Base-by-base conservation (phyloP, 2,888 invertebrate genomes). In the Callyntrura sp. region DNA sequence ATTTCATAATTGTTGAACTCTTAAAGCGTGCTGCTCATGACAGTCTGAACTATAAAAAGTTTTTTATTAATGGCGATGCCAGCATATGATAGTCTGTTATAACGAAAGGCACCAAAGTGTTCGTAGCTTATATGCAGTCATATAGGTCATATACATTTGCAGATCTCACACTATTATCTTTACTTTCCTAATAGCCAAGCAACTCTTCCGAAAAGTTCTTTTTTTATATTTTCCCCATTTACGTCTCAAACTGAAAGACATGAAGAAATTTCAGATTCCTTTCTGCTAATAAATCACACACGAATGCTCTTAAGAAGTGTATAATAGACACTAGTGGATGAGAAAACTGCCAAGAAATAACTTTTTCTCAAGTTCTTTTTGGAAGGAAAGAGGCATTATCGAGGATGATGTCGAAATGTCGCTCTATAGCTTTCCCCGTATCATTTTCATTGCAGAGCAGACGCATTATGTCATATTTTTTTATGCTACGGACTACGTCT, bases 241-340 rank as follows among this genome's bases (percentile, higher is more conserved):
- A 65, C 9, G 68, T 83, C 65, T 51, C 68, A 68, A 35, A 60
- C 12, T 86, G 51, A 28, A 43, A 82, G 85, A 78, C 78, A 86
- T 86, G 62, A 45, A 28, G 48, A 79, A 86, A 51, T 78, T 86
- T 62, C 62, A 60, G 43, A 73, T 76, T 55, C 45, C 45, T 76
- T 20, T 20, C 35, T 78, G 8, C 14, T 65, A 79, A 86, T 78
- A 86, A 79, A 86, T 78, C 65, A 86, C 78, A 57, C 45, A 45
- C 48, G 76, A 85, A 73, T 76, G 76, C 60, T 62, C 55, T 76
- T 35, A 82, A 57, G 43, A 57, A 70, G 25, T 84, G 48, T 35
- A 28, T 68, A 85, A 70, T 85, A 57, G 57, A 82, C 45, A 83
- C 23, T 14, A 35, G 8, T 45, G 28, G 17, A 23, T 82, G 62